Evolutionary conservation across 2,888 invertebrate species (phyloP).

Genomic region (Pyrrhia umbra): DNA sequence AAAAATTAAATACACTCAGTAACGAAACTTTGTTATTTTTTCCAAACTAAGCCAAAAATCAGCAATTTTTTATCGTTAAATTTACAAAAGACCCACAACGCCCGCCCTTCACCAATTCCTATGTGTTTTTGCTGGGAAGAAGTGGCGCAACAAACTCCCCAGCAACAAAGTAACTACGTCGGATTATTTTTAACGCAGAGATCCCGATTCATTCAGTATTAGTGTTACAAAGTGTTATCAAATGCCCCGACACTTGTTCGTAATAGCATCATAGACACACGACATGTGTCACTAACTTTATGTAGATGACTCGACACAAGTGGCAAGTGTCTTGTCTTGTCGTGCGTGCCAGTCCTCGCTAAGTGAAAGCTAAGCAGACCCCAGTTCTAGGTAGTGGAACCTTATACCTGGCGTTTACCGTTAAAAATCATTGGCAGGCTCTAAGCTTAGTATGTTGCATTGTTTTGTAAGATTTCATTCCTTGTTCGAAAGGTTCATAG

Average conservation of each 20-base stretch:
- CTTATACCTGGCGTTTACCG: constrained; percentile 46
- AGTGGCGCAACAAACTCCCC: no score
- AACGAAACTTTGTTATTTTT: no score
- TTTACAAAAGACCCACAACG: no score
- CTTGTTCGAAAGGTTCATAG: background rate
- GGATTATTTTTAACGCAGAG: no score
- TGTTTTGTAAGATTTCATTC: constrained; percentile 19
- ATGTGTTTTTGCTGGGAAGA: no score
- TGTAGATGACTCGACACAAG: constrained; percentile 6
- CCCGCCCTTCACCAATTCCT: no score
- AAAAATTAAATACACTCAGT: no score
- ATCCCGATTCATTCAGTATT: constrained; percentile 59
- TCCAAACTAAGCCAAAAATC: no score
- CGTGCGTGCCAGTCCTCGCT: constrained; percentile 22
- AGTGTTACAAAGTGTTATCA: constrained; percentile 47
- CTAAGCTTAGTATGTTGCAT: constrained; percentile 29
- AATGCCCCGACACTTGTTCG: constrained; percentile 43
- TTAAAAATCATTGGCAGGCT: constrained; percentile 47
- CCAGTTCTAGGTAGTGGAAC: constrained; percentile 43
- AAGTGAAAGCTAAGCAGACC: constrained; percentile 31
- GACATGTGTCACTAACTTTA: constrained; percentile 3
- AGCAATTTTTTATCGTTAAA: no score
- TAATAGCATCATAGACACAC: constrained; percentile 18
- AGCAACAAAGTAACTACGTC: no score
- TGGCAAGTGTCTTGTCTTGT: constrained; percentile 20